Evolutionary conservation across 37 sponge, comb jelly and placozoan genomes (phyloP), one percentile per base, ranked within the genome.

Genomic region (Beroe ovata): DNA sequence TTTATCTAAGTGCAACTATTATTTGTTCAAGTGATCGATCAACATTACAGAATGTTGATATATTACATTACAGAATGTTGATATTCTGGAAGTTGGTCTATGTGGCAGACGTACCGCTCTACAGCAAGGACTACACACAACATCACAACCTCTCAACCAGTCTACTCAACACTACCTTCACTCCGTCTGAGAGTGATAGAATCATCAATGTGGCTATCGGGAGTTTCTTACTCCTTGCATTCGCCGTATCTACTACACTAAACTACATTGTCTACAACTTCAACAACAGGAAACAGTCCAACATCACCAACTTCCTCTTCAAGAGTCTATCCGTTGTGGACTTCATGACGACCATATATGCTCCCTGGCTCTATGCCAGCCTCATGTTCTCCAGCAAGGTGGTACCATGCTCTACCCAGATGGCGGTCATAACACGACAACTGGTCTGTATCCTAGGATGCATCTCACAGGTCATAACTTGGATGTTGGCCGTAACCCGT

Each of bases 301-400:
- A 26, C 69, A 29, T 30, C 36, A 66, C 69, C 33, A 66, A 66
- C 69, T 66, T 66, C 36, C 69, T 66, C 35, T 66, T 66, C 69
- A 66, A 66, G 69, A 66, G 69, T 30, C 36, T 66, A 37, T 66
- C 69, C 69, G 32, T 66, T 34, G 69, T 66, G 36, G 69, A 66
- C 69, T 30, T 66, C 33, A 25, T 66, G 35, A 66, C 69, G 18
- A 66, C 32, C 16, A 30, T 66, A 34, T 66, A 66, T 37, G 69
- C 69, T 2, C 69, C 69, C 69, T 66, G 69, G 69, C 69, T 66
- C 1, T 66, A 66, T 30, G 69, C 69, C 33, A 66, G 69, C 36
- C 36, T 66, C 36, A 66, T 66, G 69, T 66, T 66, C 69, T 66
- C 69, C 6, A 29, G 32, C 18, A 30, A 66, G 36, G 32, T 66